Evolutionary conservation across 23 tunicate genomes (phyloP).

Genomic region (Oikopleura albicans): DNA sequence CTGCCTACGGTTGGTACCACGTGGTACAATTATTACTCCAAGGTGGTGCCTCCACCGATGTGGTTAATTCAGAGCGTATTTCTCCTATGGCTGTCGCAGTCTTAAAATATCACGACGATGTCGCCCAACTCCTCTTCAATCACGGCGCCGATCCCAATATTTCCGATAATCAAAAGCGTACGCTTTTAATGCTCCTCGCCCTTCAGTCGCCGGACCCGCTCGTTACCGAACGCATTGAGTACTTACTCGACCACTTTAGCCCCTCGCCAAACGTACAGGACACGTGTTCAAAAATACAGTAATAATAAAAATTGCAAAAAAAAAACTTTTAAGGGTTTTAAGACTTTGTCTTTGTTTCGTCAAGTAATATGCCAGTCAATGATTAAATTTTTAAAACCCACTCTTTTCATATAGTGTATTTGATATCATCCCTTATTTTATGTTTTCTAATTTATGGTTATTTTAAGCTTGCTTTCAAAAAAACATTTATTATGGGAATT

Average conservation of each 20-base stretch:
- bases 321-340: too few relatives aligned
- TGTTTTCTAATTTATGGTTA: too few relatives aligned
- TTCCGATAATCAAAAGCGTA: slow-evolving; percentile 72
- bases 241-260: background rate
- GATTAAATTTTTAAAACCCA: too few relatives aligned
- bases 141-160: slow-evolving; percentile 67
- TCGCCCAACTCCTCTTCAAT: slow-evolving; percentile 46
- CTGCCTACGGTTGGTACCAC: slow-evolving; percentile 98
- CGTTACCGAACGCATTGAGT: background rate
- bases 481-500: too few relatives aligned
- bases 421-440: too few relatives aligned
- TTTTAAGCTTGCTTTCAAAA: too few relatives aligned
- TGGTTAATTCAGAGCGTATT: slow-evolving; percentile 18
- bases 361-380: too few relatives aligned
- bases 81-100: slow-evolving; percentile 89
- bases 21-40: slow-evolving; percentile 43
- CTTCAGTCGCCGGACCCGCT: background rate
- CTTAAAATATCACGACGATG: slow-evolving; percentile 63
- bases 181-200: slow-evolving; percentile 44
- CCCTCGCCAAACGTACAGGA: background rate
- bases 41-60: background rate
- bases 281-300: too few relatives aligned
- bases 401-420: too few relatives aligned
- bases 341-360: too few relatives aligned
- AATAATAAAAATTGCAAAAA: too few relatives aligned